Conservation (phyloP, 92 coral and sea anemone genomes). For the Zoanthus sansibaricus region DNA sequence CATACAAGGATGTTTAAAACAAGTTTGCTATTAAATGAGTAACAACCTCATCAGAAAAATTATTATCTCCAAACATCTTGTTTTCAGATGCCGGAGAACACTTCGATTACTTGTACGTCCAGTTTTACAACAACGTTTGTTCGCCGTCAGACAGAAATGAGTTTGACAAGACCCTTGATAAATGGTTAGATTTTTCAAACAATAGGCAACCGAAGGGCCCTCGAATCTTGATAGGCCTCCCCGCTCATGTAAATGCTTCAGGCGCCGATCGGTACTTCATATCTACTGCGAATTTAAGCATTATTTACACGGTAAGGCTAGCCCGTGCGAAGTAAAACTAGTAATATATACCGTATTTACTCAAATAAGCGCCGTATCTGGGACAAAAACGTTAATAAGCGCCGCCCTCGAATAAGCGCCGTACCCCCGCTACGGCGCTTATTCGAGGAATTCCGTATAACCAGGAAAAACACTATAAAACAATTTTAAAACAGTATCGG, state of each 20-base stretch:
- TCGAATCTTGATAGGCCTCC: conserved; percentile 2
- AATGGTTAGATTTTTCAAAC: conserved; percentile 10
- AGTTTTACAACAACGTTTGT: conserved; percentile 22
- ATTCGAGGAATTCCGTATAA: no score
- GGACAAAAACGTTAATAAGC: conserved; percentile 51
- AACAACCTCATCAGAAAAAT: no score
- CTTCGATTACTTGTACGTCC: conserved; percentile 18
- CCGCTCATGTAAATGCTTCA: background rate
- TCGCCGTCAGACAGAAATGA: background rate
- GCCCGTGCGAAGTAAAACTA: background rate
- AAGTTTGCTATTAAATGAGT: no score
- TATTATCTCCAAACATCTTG: background rate
- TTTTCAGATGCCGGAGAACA: conserved; percentile 13
- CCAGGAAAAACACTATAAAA: no score
- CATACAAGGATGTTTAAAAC: no score
- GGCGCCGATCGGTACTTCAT: background rate
- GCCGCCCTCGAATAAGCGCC: conserved; percentile 72
- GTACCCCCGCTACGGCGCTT: no score
- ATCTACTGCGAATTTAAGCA: background rate
- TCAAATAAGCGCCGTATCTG: conserved; percentile 65
- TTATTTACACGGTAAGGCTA: background rate
- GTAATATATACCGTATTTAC: no score
- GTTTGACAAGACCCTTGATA: background rate
- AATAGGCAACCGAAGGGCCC: background rate
- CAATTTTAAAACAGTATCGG: no score